Base-by-base conservation (phyloP, 2,888 invertebrate species). In the Spisula solida region DNA sequence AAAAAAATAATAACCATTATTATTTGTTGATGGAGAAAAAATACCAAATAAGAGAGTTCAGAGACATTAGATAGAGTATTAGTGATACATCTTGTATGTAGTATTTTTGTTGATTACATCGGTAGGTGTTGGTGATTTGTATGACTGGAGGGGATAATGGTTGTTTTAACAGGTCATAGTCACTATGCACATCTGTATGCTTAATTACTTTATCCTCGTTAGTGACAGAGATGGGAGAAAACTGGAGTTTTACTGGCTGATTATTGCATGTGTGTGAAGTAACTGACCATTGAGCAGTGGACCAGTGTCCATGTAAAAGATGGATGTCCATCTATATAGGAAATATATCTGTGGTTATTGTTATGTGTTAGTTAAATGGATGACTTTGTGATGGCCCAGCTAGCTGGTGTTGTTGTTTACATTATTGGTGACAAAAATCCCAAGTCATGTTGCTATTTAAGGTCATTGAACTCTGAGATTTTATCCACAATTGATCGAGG, bases 181-280 rank as follows among this genome's bases (percentile, higher is more conserved):
- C 60, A 25, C 25, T 66, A 12, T 66, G 60, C 60, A 66, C 60
- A 66, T 66, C 60, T 66, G 60, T 66, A 25, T 25, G 10, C 20
- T 83, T 29, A 78, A 78, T 51, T 75, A 51, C 48, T 31, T 31
- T 31, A 12, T 47, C n/a, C 48, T 78, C 51, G 55, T 78, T 78
- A 78, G 70, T 78, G 84, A 84, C 84, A 84, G 1, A 75, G 48
- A 78, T 75, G 34, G n/a, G 84, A 51, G n/a, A 78, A 31, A 51
- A 75, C 51, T 70, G 66, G 70, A 66, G 70, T 66, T 66, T 66
- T 25, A 12, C 51, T 51, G 16, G 41, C 41, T 12, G 16, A 51
- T 51, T 10, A 51, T 51, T 51, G 51, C 16, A 4, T 10, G 51
- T 10, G 51, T 51, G 12, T 51, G 51, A 51, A 51, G 51, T 51